A percentile compares a stretch with the other conserved stretches of the same genome.
phyloP scores from a whole-genome alignment of 2,797 vertebrate species.

The Sebastes reedi region DNA sequence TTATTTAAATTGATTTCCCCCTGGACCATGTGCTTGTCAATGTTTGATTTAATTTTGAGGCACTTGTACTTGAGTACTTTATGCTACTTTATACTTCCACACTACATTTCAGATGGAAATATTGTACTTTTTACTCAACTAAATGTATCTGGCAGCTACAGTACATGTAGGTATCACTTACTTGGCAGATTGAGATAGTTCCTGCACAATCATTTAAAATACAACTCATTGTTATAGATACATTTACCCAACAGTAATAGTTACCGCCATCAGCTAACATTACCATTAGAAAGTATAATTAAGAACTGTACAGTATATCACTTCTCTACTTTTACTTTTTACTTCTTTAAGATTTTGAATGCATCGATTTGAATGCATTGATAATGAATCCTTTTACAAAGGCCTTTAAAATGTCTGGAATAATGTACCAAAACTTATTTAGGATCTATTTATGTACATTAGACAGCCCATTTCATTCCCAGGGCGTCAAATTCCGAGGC shows the following conservation, averaged over 20 bases:
- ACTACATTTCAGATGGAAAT: neutral
- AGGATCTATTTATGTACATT: neutral
- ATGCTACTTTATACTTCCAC: too few relatives aligned
- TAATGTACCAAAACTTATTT: neutral
- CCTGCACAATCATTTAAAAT: neutral
- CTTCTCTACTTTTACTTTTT: neutral
- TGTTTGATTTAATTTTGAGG: neutral
- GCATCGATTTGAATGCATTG: neutral
- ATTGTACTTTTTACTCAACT: neutral
- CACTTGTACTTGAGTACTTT: neutral
- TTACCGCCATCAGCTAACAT: neutral
- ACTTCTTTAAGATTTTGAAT: neutral
- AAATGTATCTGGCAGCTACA: neutral
- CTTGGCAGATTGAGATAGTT: neutral
- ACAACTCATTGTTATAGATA: neutral
- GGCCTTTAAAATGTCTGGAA: neutral
- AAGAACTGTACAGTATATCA: neutral
- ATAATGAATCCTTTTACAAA: neutral
- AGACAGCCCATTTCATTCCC: neutral
- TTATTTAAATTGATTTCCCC: slow-evolving; percentile 17
- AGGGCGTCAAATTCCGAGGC: too few relatives aligned
- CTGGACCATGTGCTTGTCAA: neutral
- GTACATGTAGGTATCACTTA: neutral
- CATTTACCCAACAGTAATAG: neutral
- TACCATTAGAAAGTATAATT: neutral